Evolutionary conservation across 1,140 invertebrate genomes (phyloP), one percentile per base, ranked within the genome.

Genomic region (Drosophila nigrodunni): DNA sequence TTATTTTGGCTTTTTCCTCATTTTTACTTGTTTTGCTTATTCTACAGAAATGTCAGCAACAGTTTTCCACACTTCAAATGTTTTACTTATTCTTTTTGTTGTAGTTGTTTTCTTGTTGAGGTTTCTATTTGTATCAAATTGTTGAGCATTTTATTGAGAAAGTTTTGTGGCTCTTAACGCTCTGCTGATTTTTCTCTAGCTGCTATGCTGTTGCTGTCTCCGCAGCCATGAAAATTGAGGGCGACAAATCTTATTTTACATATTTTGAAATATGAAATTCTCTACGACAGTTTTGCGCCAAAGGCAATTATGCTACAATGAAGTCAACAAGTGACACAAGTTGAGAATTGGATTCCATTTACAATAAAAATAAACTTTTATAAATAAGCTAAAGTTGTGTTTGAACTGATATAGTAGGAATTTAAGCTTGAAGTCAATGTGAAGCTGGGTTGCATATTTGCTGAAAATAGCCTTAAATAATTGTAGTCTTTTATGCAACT

Each of bases 101-200:
- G 44, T 18, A 18, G 41, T 75, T 49, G 3, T 66, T 25, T 18
- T 25, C 34, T 70, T 49, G 3, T 66, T 69, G 46, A 61, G 71
- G 68, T 25, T 69, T 59, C 62, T 68, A 50, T 62, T 67, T 87
- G 67, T 70, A 61, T 87, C 77, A 75, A 75, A 78, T 76, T 77
- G 57, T 78, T 76, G 65, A 78, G 66, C 68, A 85, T 89, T 89
- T 89, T 89, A 89, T 89, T 89, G 80, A 55, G 47, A 89, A 89
- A 89, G 74, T 89, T 88, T 76, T 78, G 67, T 67, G 77, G 73
- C 65, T 70, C 41, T 74, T 82, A 66, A 88, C 78, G 83, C 80
- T 72, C 41, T 71, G 83, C 30, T 77, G 77, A 64, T 74, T 88
- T 25, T 30, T 30, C 25, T 30, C 11, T 8, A 9, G 34, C 37